phyloP scores from a whole-genome alignment of 2,888 invertebrate species.

The Helleia helle region DNA sequence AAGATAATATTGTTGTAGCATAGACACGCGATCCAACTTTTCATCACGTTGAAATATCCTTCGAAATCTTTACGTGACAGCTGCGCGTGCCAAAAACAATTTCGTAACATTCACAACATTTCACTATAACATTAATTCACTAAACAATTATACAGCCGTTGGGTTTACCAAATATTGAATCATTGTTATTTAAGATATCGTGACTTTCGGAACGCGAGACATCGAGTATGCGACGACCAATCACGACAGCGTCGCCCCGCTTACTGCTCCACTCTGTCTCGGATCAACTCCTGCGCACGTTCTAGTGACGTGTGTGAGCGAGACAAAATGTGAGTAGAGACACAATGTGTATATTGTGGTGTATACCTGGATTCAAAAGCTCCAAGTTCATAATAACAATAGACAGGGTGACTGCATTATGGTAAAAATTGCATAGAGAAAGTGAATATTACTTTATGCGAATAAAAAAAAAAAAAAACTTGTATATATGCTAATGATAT shows the following conservation, averaged over 20 bases:
- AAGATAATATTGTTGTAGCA: conserved; percentile 26
- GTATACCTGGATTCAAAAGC: conserved; percentile 63
- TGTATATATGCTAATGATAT: too few species aligned
- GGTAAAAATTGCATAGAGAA: neutral
- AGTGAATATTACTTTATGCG: too few species aligned
- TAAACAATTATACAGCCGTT: conserved; percentile 23
- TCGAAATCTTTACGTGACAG: conserved; percentile 39
- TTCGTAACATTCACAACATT: conserved; percentile 26
- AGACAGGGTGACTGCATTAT: conserved; percentile 17
- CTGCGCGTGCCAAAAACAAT: conserved; percentile 36
- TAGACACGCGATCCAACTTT: conserved; percentile 26
- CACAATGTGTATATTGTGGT: conserved; percentile 29
- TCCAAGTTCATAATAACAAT: conserved; percentile 28
- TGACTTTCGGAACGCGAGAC: conserved; percentile 45
- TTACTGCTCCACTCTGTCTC: conserved; percentile 53
- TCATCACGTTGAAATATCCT: conserved; percentile 33
- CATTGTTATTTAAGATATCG: conserved; percentile 27
- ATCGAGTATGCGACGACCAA: conserved; percentile 42
- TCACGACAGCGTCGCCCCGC: conserved; percentile 61
- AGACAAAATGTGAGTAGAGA: conserved; percentile 37
- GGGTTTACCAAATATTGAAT: neutral
- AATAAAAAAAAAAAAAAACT: too few species aligned
- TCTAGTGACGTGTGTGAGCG: conserved; percentile 42
- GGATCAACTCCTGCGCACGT: conserved; percentile 60
- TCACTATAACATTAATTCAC: conserved; percentile 15